phyloP scores from a whole-genome alignment of 2,113 vertebrate genomes.

The Chrysemys picta region DNA sequence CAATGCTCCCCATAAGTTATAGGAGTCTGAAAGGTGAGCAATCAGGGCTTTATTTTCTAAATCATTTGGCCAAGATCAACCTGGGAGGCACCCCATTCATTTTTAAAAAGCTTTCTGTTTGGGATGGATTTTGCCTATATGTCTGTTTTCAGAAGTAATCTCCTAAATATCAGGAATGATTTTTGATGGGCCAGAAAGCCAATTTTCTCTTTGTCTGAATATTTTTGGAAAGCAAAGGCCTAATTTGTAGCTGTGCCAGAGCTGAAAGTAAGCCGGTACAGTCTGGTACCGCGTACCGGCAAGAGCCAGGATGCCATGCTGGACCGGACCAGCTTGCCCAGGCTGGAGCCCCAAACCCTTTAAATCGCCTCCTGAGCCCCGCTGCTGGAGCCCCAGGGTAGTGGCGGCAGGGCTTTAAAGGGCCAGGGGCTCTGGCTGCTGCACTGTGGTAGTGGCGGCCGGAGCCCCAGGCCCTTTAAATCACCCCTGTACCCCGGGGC shows the following conservation, averaged over 20 bases:
- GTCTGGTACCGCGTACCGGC: no score
- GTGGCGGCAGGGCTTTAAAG: no score
- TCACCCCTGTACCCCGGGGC: no score
- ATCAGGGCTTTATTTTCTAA: constrained; percentile 43
- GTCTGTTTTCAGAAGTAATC: neutral
- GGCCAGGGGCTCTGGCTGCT: no score
- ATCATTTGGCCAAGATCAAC: neutral
- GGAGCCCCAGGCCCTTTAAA: no score
- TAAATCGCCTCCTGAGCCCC: no score
- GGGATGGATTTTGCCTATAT: neutral
- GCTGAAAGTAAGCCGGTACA: no score
- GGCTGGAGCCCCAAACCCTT: no score
- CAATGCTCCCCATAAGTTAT: neutral
- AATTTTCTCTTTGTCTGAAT: neutral
- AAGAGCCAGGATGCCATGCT: no score
- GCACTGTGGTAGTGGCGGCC: no score
- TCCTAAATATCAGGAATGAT: neutral
- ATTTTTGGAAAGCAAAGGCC: neutral
- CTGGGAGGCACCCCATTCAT: neutral
- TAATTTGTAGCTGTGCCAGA: neutral
- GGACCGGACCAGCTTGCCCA: no score
- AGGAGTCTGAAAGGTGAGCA: neutral
- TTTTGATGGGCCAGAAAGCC: neutral
- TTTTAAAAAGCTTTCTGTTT: neutral
- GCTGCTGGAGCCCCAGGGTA: no score